Base-by-base conservation (phyloP, 1,140 invertebrate genomes). In the Melipona quadrifasciata region DNA sequence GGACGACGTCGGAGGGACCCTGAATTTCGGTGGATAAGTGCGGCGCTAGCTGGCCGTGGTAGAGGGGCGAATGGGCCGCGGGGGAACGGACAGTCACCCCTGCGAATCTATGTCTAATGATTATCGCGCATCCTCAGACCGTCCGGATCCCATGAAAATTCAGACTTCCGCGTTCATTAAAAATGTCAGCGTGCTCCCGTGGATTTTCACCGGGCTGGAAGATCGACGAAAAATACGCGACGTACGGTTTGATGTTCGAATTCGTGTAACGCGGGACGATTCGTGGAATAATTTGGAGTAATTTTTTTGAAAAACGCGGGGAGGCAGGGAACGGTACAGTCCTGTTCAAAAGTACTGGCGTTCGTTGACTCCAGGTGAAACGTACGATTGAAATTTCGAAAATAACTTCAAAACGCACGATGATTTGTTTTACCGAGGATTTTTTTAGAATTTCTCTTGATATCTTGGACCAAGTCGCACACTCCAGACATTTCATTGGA, bases 51-150 rank as follows among this genome's bases (percentile, higher is more conserved):
- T 53, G 47, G 70, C 72, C 47, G 78, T 53, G 74, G 85, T 17
- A 67, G 86, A 80, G 81, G 82, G 77, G 82, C 74, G 58, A 68
- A 76, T 77, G 81, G 82, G 57, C 67, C 85, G 81, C 72, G 89
- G 79, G 81, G 90, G 85, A 80, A 83, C 89, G 89, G 87, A 85
- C 89, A 88, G 91, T 91, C 90, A 91, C 91, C 91, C 91, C 90
- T 87, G 85, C 85, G 86, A 89, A 91, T 91, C 91, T 90, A 91
- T 90, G 89, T 91, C 90, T 91, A 91, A 91, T 91, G 88, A 91
- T 91, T 90, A 91, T 91, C 89, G 86, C 75, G 78, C 78, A 88
- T 90, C 85, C 87, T 87, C 85, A 76, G 58, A 68, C 82, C 74
- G 80, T 76, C 67, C 72, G 55, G 68, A 16, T 80, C 88, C 80